These are phyloP conservation scores for Turnix velox DNA, from an alignment of 2,113 vertebrate genomes.

Conservation along the genomic window DNA sequence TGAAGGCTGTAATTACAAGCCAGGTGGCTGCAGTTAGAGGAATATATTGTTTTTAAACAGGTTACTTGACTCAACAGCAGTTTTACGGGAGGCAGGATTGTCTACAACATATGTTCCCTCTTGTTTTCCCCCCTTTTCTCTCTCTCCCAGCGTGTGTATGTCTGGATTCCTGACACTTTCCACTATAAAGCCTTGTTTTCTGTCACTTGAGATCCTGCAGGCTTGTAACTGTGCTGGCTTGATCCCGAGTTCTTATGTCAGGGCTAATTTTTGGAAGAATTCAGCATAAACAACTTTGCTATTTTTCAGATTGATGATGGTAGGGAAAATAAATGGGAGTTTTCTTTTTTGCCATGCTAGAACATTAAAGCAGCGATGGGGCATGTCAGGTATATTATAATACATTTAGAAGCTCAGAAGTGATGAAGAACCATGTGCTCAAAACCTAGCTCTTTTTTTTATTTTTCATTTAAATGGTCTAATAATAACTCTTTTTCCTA, in stretches of 20 bases:
- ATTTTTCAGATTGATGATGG: not conserved
- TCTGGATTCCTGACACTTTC: not conserved
- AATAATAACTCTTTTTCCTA: not conserved
- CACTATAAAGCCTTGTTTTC: not conserved
- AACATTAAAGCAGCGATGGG: not conserved
- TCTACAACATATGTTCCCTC: conserved; percentile 59
- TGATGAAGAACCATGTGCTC: not conserved
- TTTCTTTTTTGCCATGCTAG: not conserved
- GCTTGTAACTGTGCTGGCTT: not conserved
- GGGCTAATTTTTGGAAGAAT: not conserved
- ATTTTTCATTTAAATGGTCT: not conserved
- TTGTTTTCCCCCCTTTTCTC: not conserved
- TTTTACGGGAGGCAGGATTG: conserved; percentile 44
- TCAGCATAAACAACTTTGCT: not conserved
- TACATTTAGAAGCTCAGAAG: not conserved
- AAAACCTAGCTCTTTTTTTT: not conserved
- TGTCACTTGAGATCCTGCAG: not conserved
- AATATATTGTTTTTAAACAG: conserved; percentile 65
- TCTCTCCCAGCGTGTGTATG: accelerated
- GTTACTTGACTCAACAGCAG: conserved; percentile 62
- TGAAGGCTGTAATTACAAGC: conserved; percentile 68
- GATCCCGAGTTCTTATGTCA: not conserved
- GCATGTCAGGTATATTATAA: not conserved
- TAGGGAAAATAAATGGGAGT: not conserved
- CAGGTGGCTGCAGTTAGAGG: conserved; percentile 80